Percentiles rank a stretch among this genome's conserved stretches.
These are phyloP conservation scores for Lissonota sp. DNA, from an alignment of 2,888 invertebrate species.

Conservation along the genomic window DNA sequence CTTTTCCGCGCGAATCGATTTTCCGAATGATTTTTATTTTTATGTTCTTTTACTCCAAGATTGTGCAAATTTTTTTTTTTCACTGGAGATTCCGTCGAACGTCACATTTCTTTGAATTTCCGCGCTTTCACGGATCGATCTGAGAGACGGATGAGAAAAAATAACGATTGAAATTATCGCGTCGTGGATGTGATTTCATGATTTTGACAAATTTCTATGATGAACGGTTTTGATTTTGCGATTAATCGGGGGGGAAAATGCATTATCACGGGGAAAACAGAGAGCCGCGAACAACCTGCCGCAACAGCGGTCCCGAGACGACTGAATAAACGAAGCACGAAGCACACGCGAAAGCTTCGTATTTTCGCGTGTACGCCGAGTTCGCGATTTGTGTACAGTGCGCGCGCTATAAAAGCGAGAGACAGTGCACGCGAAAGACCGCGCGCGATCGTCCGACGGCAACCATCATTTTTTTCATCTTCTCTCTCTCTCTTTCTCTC, in stretches of 20 bases:
- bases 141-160: no score
- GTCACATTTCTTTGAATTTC: no score
- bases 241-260: neutral
- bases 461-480: slow-evolving; percentile 43
- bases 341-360: neutral
- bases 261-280: slow-evolving; percentile 26
- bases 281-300: slow-evolving; percentile 44
- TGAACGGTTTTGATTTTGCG: no score
- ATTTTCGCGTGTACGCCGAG: slow-evolving; percentile 17
- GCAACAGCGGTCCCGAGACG: slow-evolving; percentile 60
- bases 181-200: no score
- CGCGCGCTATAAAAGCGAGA: slow-evolving; percentile 7
- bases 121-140: no score
- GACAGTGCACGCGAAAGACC: slow-evolving; percentile 52
- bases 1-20: neutral
- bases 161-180: no score
- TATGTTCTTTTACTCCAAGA: slow-evolving; percentile 1
- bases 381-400: neutral
- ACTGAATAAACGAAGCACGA: slow-evolving; percentile 36
- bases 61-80: no score
- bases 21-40: neutral
- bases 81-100: no score
- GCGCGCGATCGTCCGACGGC: slow-evolving; percentile 49
- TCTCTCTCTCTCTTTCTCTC: slow-evolving; percentile 21
- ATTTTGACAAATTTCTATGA: no score